Conservation (phyloP, 2,888 invertebrate genomes). For the Drosophila maculinotata region DNA sequence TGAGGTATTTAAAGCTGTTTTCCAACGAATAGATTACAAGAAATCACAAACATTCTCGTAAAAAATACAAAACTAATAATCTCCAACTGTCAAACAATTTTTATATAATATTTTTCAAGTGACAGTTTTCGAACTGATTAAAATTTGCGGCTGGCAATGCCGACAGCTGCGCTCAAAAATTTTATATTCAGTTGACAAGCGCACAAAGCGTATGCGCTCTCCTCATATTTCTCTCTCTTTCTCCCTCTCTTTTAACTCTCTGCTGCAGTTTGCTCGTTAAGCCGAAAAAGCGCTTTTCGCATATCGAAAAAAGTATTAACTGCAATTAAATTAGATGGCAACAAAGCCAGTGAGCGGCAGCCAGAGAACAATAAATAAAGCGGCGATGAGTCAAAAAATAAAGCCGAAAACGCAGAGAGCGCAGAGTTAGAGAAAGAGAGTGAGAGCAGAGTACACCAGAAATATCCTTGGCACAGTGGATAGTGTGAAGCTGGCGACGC, state of each 20-base stretch:
- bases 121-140: constrained; percentile 1
- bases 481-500: constrained; percentile 70
- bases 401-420: constrained; percentile 24
- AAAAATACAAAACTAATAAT: background rate
- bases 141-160: constrained; percentile 35
- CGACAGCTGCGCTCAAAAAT: background rate
- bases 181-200: constrained; percentile 27
- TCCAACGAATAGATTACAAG: too few relatives aligned
- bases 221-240: background rate
- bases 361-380: constrained; percentile 63
- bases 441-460: constrained; percentile 1
- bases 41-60: too few relatives aligned
- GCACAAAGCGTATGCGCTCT: constrained; percentile 9
- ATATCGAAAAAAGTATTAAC: constrained; percentile 66
- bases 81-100: background rate
- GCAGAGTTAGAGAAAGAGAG: background rate
- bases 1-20: too few relatives aligned
- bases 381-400: constrained; percentile 66
- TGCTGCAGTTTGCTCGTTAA: constrained; percentile 36
- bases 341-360: constrained; percentile 31
- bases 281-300: constrained; percentile 51
- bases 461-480: constrained; percentile 30
- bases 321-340: constrained; percentile 62
- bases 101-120: background rate
- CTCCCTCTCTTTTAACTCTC: background rate